These are phyloP conservation scores for Pissodes strobi DNA, from an alignment of 1,140 invertebrate species.

Conservation along the genomic window DNA sequence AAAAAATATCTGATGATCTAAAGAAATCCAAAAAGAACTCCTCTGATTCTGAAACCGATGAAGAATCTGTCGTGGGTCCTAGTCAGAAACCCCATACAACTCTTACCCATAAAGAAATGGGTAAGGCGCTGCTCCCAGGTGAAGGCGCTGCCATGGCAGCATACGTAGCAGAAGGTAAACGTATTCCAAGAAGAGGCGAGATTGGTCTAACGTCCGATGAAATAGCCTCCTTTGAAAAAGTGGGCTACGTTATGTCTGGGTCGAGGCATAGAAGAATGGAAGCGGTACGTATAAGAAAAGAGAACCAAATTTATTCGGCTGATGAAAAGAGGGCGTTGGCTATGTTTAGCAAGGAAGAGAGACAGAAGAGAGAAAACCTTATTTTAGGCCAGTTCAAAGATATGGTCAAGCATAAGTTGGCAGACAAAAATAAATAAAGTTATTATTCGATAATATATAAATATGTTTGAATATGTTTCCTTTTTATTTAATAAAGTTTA, in stretches of 20 bases:
- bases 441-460: too few species aligned
- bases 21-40: constrained; percentile 33
- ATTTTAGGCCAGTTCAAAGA: constrained; percentile 95
- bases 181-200: constrained; percentile 97
- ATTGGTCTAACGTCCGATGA: constrained; percentile 97
- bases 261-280: constrained; percentile 99
- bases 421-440: constrained; percentile 56
- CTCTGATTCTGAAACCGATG: constrained; percentile 52
- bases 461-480: too few species aligned
- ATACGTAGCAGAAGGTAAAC: constrained; percentile 97
- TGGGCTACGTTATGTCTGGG: constrained; percentile 98
- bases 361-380: constrained; percentile 93
- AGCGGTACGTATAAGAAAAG: constrained; percentile 97
- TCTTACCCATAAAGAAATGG: constrained; percentile 79
- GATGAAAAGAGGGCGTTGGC: constrained; percentile 97
- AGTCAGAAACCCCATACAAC: constrained; percentile 71
- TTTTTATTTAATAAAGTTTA: too few species aligned
- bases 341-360: constrained; percentile 97
- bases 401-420: constrained; percentile 77
- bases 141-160: constrained; percentile 98
- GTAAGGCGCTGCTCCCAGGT: constrained; percentile 88
- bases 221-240: constrained; percentile 91
- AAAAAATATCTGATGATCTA: constrained; percentile 61
- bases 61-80: constrained; percentile 70
- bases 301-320: constrained; percentile 99